These are phyloP conservation scores for Zaprionus nigranus DNA, from an alignment of 1,140 invertebrate genomes.

Conservation along the genomic window DNA sequence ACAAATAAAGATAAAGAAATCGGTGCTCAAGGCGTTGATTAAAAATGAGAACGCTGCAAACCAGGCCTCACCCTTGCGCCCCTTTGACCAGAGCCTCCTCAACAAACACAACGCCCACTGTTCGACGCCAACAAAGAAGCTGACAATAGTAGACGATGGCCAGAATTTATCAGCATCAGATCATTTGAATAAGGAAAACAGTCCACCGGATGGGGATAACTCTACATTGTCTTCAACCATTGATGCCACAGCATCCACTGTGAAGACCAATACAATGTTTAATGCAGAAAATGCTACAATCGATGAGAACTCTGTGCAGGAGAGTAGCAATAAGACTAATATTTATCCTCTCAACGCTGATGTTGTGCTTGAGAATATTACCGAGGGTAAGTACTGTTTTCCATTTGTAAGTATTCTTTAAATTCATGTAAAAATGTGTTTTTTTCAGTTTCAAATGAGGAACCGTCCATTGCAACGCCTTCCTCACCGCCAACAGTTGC, in stretches of 20 bases:
- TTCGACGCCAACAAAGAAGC: constrained; percentile 70
- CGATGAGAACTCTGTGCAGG: constrained; percentile 52
- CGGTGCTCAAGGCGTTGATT: constrained; percentile 40
- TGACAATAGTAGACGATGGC: background rate
- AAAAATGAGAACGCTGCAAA: constrained; percentile 38
- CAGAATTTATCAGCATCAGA: constrained; percentile 1
- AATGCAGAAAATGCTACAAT: constrained; percentile 40
- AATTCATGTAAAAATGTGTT: background rate
- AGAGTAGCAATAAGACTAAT: constrained; percentile 46
- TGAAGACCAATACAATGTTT: constrained; percentile 62
- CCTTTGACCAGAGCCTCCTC: constrained; percentile 65
- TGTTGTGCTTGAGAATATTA: constrained; percentile 65
- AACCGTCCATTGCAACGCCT: constrained; percentile 21
- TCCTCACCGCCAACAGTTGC: constrained; percentile 15
- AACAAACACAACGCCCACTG: constrained; percentile 67
- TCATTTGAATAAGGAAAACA: constrained; percentile 67
- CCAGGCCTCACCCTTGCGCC: constrained; percentile 59
- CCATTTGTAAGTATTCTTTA: background rate
- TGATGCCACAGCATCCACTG: constrained; percentile 55
- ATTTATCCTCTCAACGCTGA: constrained; percentile 64
- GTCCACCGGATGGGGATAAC: constrained; percentile 55
- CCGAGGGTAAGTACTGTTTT: constrained; percentile 52
- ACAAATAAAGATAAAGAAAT: constrained; percentile 33
- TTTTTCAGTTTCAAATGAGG: constrained; percentile 61
- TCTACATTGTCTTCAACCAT: constrained; percentile 64